Evolutionary conservation across 1,140 invertebrate genomes (phyloP).

Genomic region (Bacillus rossius): DNA sequence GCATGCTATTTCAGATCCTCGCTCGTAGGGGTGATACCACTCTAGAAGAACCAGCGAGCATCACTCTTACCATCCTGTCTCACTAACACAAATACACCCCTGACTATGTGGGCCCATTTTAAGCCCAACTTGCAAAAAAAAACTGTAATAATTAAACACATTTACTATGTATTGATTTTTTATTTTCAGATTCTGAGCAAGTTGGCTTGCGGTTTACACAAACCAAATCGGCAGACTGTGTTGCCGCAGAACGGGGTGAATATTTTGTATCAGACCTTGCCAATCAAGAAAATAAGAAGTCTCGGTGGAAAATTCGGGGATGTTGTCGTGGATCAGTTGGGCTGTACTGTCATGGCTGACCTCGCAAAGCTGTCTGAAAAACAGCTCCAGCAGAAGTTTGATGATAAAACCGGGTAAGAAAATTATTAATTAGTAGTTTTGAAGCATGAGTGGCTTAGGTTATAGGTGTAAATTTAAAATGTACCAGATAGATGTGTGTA

Average conservation of each 20-base stretch:
- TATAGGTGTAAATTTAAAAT: neutral
- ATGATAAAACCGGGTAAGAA: conserved; percentile 77
- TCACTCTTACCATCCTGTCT: too few species aligned
- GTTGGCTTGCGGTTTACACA: conserved; percentile 87
- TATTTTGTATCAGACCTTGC: conserved; percentile 58
- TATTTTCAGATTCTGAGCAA: conserved; percentile 79
- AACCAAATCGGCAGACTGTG: conserved; percentile 91
- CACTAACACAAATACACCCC: too few species aligned
- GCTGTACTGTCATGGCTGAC: conserved; percentile 73
- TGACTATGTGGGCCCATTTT: too few species aligned
- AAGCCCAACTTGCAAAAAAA: too few species aligned
- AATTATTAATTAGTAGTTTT: neutral
- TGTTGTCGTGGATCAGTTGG: conserved; percentile 60
- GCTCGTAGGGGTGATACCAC: too few species aligned
- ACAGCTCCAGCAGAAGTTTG: conserved; percentile 65
- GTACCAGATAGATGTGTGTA: neutral
- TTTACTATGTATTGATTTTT: too few species aligned
- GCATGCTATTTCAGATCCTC: too few species aligned
- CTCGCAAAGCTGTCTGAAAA: conserved; percentile 59
- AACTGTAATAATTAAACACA: too few species aligned
- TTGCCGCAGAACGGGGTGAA: conserved; percentile 61
- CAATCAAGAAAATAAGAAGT: conserved; percentile 73
- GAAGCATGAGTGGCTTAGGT: too few species aligned
- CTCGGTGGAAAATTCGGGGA: conserved; percentile 88
- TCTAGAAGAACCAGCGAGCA: too few species aligned